A percentile compares a stretch with the other conserved stretches of the same genome.
Evolutionary conservation across 1,140 invertebrate genomes (phyloP).

Genomic region (Chrysoperla carnea): DNA sequence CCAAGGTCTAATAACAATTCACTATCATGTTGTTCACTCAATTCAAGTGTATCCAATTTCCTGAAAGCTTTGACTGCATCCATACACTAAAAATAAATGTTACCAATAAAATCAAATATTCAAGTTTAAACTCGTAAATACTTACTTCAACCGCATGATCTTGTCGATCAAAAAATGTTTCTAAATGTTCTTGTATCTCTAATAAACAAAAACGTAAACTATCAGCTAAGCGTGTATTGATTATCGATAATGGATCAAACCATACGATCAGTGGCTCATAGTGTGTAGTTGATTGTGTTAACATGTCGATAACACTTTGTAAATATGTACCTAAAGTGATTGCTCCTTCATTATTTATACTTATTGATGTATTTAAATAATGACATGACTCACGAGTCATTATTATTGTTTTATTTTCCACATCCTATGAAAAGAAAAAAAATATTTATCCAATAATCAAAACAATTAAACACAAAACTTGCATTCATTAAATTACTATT

Average conservation of each 20-base stretch:
- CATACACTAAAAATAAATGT: conserved; percentile 14
- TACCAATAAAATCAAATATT: too few species aligned
- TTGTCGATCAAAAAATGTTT: conserved; percentile 82
- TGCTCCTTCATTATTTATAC: background rate
- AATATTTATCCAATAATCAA: too few species aligned
- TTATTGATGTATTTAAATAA: conserved; percentile 21
- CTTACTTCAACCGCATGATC: conserved; percentile 77
- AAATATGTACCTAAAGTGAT: background rate
- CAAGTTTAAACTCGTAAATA: too few species aligned
- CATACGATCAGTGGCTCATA: conserved; percentile 56
- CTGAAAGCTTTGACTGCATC: conserved; percentile 47
- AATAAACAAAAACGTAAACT: conserved; percentile 73
- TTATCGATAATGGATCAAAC: conserved; percentile 44
- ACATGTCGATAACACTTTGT: conserved; percentile 11
- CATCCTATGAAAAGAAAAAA: conserved; percentile 24
- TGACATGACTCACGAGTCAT: conserved; percentile 32
- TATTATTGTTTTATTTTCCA: conserved; percentile 31
- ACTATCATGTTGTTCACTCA: conserved; percentile 43
- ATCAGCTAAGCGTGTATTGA: conserved; percentile 48
- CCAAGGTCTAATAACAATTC: conserved; percentile 58
- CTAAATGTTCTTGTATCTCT: conserved; percentile 89
- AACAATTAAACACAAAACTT: too few species aligned
- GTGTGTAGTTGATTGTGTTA: conserved; percentile 15
- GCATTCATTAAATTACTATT: too few species aligned
- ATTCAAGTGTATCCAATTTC: conserved; percentile 40